Base-by-base conservation (phyloP, 2,797 vertebrate genomes). In the Monodelphis domestica region DNA sequence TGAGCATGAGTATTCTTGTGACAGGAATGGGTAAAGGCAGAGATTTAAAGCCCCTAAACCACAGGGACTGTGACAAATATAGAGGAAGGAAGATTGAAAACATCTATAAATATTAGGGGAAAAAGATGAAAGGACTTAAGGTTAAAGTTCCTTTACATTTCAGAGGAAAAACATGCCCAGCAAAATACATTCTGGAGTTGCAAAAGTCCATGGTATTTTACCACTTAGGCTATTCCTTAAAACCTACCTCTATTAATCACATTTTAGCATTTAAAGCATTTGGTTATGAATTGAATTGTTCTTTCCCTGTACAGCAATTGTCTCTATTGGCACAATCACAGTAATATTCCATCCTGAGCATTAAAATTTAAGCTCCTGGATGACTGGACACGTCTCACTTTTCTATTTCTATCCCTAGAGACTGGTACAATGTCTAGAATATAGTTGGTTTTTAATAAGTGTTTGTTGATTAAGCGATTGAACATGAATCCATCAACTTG, bases 161-260 rank as follows among this genome's bases (percentile, higher is more conserved):
- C 21, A 21, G 51, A 15, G 14, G 33, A 95, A 78, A 97, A 97
- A 90, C 12, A 56, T 52, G 7, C 89, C 90, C 88, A 91, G 57
- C 28, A 30, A 78, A 78, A 93, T 59, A 53, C 50, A 17, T 78
- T 54, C 3, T 4, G 5, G 87, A 93, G 14, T 52, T 94, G 9
- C 87, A 12, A 70, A 78, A 54, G 89, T 54, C 29, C 17, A 24
- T 30, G 57, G 0, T 53, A 11, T 92, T 90, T 93, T 84, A 96
- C 63, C 56, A 92, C 14, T 56, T 21, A 12, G 89, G 33, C 14
- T 87, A 0, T 51, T 54, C 92, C 91, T 94, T 50, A 93, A 94
- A 94, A n/a, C 70, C 10, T 70, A 92, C 38, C 28, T 94, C 89
- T 30, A 33, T 56, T 38, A 53, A 54, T 15, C 30, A 89, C 52